phyloP scores from a whole-genome alignment of 2,888 invertebrate genomes.

The Anticlea derivata region DNA sequence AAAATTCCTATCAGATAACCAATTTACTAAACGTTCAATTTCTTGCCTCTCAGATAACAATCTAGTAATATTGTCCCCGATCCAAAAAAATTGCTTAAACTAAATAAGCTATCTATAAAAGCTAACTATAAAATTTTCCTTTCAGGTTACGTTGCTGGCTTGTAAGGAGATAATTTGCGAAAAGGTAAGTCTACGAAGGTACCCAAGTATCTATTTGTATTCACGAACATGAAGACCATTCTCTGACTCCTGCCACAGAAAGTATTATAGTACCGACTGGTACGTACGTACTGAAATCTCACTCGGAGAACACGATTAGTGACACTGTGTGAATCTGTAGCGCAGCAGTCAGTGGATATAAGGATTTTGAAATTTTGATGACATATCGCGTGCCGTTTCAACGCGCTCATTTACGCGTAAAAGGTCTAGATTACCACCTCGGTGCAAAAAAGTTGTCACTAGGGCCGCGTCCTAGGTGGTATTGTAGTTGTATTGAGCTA shows the following conservation, averaged over 20 bases:
- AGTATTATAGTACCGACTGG: not conserved
- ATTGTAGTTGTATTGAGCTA: too few species aligned
- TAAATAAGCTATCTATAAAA: slow-evolving; percentile 55
- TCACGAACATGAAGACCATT: slow-evolving; percentile 53
- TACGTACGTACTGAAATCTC: not conserved
- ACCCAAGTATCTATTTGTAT: slow-evolving; percentile 67
- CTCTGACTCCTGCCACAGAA: slow-evolving; percentile 12
- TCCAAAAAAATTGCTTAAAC: slow-evolving; percentile 47
- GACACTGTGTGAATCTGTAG: too few species aligned
- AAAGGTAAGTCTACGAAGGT: slow-evolving; percentile 62
- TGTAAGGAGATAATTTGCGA: slow-evolving; percentile 73
- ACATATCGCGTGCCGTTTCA: too few species aligned
- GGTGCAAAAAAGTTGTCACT: too few species aligned
- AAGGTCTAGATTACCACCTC: too few species aligned
- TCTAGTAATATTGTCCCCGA: slow-evolving; percentile 41
- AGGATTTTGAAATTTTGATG: too few species aligned
- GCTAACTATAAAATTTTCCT: slow-evolving; percentile 58
- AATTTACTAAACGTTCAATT: slow-evolving; percentile 40
- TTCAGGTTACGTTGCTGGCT: slow-evolving; percentile 72
- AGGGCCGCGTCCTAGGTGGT: too few species aligned
- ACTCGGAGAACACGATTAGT: not conserved
- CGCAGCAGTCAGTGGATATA: too few species aligned
- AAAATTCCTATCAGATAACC: slow-evolving; percentile 27
- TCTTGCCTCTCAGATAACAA: slow-evolving; percentile 39
- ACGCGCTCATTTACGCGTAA: too few species aligned